phyloP scores from a whole-genome alignment of 2,113 vertebrate genomes.

The Athene cunicularia region DNA sequence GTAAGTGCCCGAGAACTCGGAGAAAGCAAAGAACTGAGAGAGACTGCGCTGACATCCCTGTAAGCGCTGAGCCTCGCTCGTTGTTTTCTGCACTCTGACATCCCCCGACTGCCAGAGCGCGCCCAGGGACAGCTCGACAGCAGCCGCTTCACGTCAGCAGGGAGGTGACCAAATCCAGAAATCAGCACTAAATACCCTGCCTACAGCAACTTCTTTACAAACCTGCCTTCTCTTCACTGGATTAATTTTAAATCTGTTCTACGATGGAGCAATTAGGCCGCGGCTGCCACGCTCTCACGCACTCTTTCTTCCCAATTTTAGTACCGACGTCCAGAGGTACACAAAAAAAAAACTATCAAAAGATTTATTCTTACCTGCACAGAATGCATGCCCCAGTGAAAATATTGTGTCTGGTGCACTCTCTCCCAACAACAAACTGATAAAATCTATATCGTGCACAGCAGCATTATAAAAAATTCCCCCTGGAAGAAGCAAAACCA shows the following conservation, averaged over 20 bases:
- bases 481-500: conserved; percentile 12
- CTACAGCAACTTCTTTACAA: background rate
- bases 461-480: conserved; percentile 48
- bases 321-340: background rate
- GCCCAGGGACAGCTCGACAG: background rate
- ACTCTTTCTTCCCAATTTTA: background rate
- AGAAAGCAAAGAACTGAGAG: background rate
- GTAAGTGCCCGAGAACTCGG: background rate
- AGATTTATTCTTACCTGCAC: conserved; percentile 28
- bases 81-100: background rate
- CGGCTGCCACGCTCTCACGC: accelerated
- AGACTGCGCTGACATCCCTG: accelerated
- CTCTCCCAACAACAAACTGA: conserved; percentile 50
- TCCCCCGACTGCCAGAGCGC: accelerated
- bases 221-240: background rate
- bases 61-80: background rate
- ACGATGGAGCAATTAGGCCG: background rate
- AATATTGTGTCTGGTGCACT: conserved; percentile 46
- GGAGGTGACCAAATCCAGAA: background rate
- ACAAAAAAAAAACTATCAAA: background rate
- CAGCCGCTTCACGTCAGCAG: background rate
- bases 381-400: conserved; percentile 51
- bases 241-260: background rate
- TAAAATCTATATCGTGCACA: conserved; percentile 35
- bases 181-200: background rate